Conservation (phyloP, 2,888 invertebrate species). For the Mystacides longicornis region DNA sequence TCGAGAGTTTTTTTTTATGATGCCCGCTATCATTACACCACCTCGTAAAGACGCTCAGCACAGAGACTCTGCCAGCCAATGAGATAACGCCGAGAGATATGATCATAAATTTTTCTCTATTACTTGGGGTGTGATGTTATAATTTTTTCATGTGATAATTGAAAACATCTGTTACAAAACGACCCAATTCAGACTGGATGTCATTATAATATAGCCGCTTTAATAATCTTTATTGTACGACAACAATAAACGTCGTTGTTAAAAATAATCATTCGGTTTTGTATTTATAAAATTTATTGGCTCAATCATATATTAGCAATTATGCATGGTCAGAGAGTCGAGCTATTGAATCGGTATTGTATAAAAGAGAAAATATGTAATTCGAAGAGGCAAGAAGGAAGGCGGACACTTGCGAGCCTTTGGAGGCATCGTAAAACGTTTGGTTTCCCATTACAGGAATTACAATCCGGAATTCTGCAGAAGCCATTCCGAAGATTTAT, state of each 20-base stretch:
- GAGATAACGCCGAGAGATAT: background rate
- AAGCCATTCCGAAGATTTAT: conserved; percentile 2
- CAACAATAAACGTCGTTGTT: no score
- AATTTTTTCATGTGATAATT: background rate
- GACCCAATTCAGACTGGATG: no score
- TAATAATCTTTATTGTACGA: no score
- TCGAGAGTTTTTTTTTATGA: no score
- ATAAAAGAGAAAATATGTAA: background rate
- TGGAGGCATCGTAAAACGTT: background rate
- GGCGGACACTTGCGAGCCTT: background rate
- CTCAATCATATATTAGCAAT: no score
- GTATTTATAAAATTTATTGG: no score
- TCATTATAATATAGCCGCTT: no score
- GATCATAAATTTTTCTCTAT: background rate
- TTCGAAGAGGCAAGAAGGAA: background rate
- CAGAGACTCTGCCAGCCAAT: background rate
- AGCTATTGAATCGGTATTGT: background rate
- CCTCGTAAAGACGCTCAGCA: no score
- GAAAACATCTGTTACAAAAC: background rate
- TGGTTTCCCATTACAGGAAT: background rate
- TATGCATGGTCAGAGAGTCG: background rate
- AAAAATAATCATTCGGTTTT: no score
- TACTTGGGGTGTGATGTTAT: background rate
- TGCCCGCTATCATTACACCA: no score
- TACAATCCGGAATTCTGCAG: background rate